Evolutionary conservation across 2,888 invertebrate genomes (phyloP).

Genomic region (Euzophera pinguis): DNA sequence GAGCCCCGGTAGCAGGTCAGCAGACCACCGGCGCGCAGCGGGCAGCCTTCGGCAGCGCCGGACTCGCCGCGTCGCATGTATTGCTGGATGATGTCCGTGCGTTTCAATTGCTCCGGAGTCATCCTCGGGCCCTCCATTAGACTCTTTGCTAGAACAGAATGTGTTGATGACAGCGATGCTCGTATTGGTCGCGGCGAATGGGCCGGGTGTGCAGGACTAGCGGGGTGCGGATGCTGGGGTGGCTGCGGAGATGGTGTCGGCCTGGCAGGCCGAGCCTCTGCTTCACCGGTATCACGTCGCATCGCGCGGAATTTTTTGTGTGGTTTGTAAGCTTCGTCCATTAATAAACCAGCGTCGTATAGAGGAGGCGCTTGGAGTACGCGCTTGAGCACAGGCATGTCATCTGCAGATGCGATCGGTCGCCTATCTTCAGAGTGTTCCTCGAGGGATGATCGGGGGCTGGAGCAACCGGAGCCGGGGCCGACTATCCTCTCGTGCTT

Average conservation of each 20-base stretch:
- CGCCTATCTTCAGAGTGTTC: conserved; percentile 84
- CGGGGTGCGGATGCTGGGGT: conserved; percentile 71
- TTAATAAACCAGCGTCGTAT: conserved; percentile 92
- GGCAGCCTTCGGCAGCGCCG: conserved; percentile 63
- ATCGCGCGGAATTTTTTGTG: conserved; percentile 96
- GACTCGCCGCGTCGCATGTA: conserved; percentile 91
- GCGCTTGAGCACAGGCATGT: conserved; percentile 96
- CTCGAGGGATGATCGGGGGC: conserved; percentile 90
- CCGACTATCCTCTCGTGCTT: conserved; percentile 87
- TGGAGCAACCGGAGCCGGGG: conserved; percentile 89
- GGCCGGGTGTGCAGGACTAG: conserved; percentile 63
- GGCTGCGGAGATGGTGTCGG: conserved; percentile 77
- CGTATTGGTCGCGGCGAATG: conserved; percentile 78
- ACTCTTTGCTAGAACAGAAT: conserved; percentile 93
- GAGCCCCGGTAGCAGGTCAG: conserved; percentile 59
- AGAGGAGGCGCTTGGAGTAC: conserved; percentile 95
- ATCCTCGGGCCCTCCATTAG: conserved; percentile 96
- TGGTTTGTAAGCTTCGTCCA: conserved; percentile 97
- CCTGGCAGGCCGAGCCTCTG: conserved; percentile 74
- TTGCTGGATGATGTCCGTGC: conserved; percentile 94
- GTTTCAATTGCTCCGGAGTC: conserved; percentile 95
- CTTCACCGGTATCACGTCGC: conserved; percentile 89
- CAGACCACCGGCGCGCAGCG: conserved; percentile 56
- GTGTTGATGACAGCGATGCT: conserved; percentile 88
- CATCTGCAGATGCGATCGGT: conserved; percentile 84